Conservation (phyloP, 2,888 invertebrate species). For the Nomada ruficornis region DNA sequence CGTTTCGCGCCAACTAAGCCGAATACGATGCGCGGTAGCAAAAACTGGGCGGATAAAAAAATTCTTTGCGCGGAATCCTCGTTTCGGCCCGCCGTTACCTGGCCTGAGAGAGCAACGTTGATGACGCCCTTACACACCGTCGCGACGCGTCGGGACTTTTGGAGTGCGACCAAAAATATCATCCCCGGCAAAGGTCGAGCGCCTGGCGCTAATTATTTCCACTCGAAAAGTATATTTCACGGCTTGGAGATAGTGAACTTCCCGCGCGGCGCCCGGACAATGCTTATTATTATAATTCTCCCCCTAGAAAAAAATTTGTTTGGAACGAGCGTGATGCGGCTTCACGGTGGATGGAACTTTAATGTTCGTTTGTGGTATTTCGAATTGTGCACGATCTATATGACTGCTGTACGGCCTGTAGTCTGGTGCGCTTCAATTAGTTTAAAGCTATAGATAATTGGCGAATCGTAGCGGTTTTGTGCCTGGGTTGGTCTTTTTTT, state of each 20-base stretch:
- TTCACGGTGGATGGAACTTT: neutral
- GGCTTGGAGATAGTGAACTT: neutral
- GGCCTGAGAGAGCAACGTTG: conserved; percentile 1
- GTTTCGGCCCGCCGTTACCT: conserved; percentile 21
- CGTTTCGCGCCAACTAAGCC: conserved; percentile 28
- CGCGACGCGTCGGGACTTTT: conserved; percentile 19
- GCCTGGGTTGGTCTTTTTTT: neutral
- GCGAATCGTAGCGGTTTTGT: neutral
- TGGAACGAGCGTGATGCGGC: neutral
- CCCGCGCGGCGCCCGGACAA: neutral
- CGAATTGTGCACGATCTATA: neutral
- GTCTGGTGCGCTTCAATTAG: conserved; percentile 4
- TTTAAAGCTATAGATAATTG: conserved; percentile 5
- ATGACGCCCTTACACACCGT: conserved; percentile 19
- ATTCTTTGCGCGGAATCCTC: conserved; percentile 33
- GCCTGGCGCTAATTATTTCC: conserved; percentile 23
- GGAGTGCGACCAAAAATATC: conserved; percentile 32
- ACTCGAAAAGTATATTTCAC: neutral
- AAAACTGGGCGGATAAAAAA: neutral
- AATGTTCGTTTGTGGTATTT: neutral
- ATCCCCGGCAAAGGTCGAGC: neutral
- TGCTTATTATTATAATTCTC: neutral
- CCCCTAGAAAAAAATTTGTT: neutral
- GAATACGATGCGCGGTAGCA: neutral
- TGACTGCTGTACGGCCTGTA: neutral